These are phyloP conservation scores for Heliconius ismenius DNA, from an alignment of 2,888 invertebrate species.

Conservation along the genomic window DNA sequence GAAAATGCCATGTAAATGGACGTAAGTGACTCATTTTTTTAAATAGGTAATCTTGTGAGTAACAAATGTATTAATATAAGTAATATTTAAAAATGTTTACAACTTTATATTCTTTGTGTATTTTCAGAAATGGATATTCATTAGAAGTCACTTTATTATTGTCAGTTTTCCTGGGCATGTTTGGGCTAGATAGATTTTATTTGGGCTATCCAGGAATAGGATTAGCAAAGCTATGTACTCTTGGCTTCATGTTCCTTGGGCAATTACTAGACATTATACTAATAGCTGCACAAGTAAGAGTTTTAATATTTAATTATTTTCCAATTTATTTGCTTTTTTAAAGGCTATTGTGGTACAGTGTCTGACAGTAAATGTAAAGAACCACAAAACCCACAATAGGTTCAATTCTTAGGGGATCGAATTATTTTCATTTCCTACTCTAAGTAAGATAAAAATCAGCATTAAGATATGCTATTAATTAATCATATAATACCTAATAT, in stretches of 20 bases:
- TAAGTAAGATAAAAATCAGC: background rate
- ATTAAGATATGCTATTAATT: background rate
- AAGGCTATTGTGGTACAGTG: background rate
- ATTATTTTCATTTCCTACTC: background rate
- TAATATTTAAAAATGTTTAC: background rate
- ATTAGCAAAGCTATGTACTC: slow-evolving; percentile 95
- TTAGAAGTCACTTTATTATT: slow-evolving; percentile 95
- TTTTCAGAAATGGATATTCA: slow-evolving; percentile 93
- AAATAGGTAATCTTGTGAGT: background rate
- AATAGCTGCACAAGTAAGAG: slow-evolving; percentile 90
- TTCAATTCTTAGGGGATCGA: background rate
- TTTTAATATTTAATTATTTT: slow-evolving; percentile 1
- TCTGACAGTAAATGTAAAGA: background rate
- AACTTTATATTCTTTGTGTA: slow-evolving; percentile 29
- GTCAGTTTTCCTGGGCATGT: slow-evolving; percentile 98
- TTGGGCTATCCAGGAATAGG: slow-evolving; percentile 99
- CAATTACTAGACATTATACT: slow-evolving; percentile 97
- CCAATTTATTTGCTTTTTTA: background rate
- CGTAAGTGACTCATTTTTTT: slow-evolving; percentile 84
- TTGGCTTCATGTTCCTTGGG: slow-evolving; percentile 97
- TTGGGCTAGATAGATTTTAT: slow-evolving; percentile 98
- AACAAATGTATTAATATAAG: background rate
- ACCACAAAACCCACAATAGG: background rate
- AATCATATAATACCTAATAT: background rate
- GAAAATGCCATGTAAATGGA: slow-evolving; percentile 95